Evolutionary conservation across 2,113 vertebrate genomes (phyloP), one percentile per base, ranked within the genome.

Genomic region (Sitta europaea): DNA sequence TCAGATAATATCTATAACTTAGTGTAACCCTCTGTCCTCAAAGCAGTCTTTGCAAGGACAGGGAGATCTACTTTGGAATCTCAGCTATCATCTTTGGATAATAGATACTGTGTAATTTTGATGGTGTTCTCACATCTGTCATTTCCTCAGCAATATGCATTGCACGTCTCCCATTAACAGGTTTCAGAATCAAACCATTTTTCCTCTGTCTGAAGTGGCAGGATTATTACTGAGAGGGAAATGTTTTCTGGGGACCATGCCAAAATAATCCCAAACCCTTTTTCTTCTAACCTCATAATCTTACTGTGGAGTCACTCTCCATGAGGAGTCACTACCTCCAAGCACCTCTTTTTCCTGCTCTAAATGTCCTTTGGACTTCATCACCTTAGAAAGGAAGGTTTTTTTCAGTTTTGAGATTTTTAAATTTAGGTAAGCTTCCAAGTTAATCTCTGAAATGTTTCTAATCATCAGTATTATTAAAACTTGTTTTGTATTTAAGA

Each of bases 351-450:
- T 40, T 40, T 13, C 40, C 40, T 13, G 13, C 40, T 40, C 40
- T 40, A 40, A 40, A 40, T 11, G 40, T 40, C 13, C 40, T 40
- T 11, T 11, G 3, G 85, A 77, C 13, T 6, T 66, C 42, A 40
- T 29, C 1, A 9, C 8, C 47, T 73, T 36, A 67, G 19, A 88
- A 77, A 19, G 8, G 47, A 92, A 92, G 6, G 6, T 42, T 42
- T 42, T 42, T 70, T 68, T 11, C 33, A 87, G 53, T 71, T 71
- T 83, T 43, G 19, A 90, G 40, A 86, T 93, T 81, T 93, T 68
- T 16, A 94, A 95, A 89, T 95, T 79, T 77, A 91, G 88, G 80
- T 94, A 92, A 92, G 43, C 59, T 92, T 94, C 68, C 57, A 95
- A 4, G 45, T 73, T 92, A 96, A 86, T 91, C 81, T 88, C 66